A percentile compares a stretch with the other conserved stretches of the same genome.
Conservation (phyloP, 2,888 invertebrate species). For the Epirrhoe alternata region DNA sequence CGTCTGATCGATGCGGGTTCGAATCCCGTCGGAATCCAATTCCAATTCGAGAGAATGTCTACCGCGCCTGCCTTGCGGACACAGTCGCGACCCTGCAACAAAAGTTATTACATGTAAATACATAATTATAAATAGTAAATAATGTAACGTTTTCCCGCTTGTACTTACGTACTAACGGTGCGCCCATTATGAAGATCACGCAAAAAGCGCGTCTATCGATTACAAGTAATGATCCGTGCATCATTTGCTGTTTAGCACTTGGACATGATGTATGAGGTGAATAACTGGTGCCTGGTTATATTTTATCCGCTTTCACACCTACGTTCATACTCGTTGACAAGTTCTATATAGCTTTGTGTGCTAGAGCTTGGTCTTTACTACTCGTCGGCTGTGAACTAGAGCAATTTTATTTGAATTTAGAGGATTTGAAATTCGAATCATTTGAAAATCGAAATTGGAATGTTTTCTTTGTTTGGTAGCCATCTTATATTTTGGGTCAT, state of each 20-base stretch:
- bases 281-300: background rate
- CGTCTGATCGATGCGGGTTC: no score
- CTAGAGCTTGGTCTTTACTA: background rate
- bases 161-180: slow-evolving; percentile 30
- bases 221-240: slow-evolving; percentile 60
- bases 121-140: background rate
- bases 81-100: no score
- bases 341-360: no score
- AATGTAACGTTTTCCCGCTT: slow-evolving; percentile 16
- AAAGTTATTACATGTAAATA: no score
- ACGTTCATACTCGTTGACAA: slow-evolving; percentile 2
- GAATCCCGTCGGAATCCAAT: no score
- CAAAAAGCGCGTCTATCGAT: slow-evolving; percentile 45
- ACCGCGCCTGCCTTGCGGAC: no score
- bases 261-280: slow-evolving; percentile 27
- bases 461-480: no score
- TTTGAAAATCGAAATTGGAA: background rate
- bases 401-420: background rate
- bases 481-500: no score
- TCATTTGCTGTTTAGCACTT: slow-evolving; percentile 49
- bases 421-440: background rate
- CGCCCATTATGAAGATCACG: slow-evolving; percentile 32
- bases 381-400: background rate
- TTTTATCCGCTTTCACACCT: background rate
- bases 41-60: no score